A percentile compares a stretch with the other conserved stretches of the same genome.
Evolutionary conservation across 2,113 vertebrate genomes (phyloP).

Genomic region (Oreochromis niloticus): DNA sequence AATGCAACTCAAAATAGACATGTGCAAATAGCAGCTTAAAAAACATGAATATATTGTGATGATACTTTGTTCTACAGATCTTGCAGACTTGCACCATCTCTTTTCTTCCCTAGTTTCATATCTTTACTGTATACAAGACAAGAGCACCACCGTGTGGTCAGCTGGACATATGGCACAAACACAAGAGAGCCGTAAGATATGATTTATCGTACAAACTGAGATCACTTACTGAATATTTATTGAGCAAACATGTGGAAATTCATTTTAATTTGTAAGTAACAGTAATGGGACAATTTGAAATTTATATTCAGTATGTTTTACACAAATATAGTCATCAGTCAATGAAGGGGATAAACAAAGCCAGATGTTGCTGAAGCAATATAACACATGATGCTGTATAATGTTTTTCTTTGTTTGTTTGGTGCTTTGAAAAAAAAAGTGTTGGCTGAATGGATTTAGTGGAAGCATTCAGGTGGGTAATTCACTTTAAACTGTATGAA

Average conservation of each 20-base stretch:
- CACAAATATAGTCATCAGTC: background rate
- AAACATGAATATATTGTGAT: background rate
- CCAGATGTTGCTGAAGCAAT: background rate
- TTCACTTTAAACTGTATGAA: background rate
- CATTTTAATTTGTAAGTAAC: background rate
- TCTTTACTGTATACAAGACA: background rate
- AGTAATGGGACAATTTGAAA: background rate
- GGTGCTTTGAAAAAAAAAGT: background rate
- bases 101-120: background rate
- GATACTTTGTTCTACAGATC: background rate
- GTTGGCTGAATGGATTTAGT: background rate
- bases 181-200: background rate
- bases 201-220: background rate
- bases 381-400: background rate
- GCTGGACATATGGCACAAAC: background rate
- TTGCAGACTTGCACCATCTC: background rate
- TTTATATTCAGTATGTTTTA: background rate
- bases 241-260: background rate
- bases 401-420: background rate
- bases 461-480: background rate
- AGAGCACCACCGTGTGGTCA: slow-evolving; percentile 46
- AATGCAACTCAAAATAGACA: background rate
- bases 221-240: background rate
- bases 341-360: slow-evolving; percentile 5
- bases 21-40: background rate